Conservation (phyloP, 2,888 invertebrate species). For the Iphiclides podalirius region DNA sequence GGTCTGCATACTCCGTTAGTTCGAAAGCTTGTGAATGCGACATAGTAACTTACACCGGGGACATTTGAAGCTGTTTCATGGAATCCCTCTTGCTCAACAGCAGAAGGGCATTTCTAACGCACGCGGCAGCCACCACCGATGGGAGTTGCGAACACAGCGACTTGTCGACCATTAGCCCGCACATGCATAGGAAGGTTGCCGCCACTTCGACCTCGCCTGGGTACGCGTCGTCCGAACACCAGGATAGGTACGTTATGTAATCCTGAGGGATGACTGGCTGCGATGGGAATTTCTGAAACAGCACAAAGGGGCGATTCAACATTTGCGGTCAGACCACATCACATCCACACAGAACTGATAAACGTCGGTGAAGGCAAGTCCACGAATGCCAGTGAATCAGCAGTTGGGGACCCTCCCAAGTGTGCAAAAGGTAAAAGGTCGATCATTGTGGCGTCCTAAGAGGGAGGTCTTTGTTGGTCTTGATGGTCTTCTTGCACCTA, state of each 20-base stretch:
- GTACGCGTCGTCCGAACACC: constrained; percentile 46
- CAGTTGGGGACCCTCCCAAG: too few species aligned
- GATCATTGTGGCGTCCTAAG: too few species aligned
- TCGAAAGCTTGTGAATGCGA: too few species aligned
- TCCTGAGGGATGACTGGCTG: constrained; percentile 60
- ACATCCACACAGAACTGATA: too few species aligned
- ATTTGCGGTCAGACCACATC: too few species aligned
- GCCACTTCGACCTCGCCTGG: constrained; percentile 52
- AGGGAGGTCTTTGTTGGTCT: too few species aligned
- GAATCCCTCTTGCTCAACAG: constrained; percentile 42
- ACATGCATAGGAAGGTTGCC: constrained; percentile 57
- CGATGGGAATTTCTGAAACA: constrained; percentile 50
- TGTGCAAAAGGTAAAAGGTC: too few species aligned
- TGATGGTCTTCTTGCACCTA: too few species aligned
- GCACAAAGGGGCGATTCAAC: background rate
- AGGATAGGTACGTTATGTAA: constrained; percentile 54
- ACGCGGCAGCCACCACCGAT: constrained; percentile 55
- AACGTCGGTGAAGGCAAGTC: too few species aligned
- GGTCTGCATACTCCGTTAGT: too few species aligned
- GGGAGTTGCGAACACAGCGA: constrained; percentile 46
- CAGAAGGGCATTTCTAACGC: constrained; percentile 50
- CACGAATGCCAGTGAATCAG: too few species aligned
- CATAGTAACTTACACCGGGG: constrained; percentile 54
- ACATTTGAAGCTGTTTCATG: constrained; percentile 36
- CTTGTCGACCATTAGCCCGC: constrained; percentile 52